Evolutionary conservation across 2,797 vertebrate species (phyloP).

Genomic region (Rhynchonycteris naso): DNA sequence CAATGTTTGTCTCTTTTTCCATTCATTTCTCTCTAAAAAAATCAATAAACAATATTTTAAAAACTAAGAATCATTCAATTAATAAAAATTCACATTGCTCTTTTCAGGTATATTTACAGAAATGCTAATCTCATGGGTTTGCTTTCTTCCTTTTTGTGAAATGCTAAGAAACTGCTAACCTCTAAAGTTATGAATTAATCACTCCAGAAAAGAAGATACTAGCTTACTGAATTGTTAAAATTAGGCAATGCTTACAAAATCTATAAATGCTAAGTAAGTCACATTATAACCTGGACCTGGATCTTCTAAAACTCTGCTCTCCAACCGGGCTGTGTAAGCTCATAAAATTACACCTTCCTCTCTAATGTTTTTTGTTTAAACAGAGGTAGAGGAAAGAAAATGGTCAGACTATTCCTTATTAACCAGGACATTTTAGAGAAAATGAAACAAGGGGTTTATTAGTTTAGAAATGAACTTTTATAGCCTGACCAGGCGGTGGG

Average conservation of each 20-base stretch:
- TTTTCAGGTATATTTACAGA: constrained; percentile 59
- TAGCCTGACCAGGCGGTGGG: no score
- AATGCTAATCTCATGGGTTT: constrained; percentile 49
- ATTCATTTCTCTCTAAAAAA: no score
- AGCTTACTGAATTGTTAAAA: constrained; percentile 12
- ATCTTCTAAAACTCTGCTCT: constrained; percentile 16
- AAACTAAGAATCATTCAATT: no score
- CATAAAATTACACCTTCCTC: neutral
- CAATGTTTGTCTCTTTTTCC: no score
- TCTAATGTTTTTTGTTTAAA: constrained; percentile 40
- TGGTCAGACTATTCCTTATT: neutral
- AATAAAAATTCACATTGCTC: constrained; percentile 48
- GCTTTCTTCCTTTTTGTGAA: constrained; percentile 48
- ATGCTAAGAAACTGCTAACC: neutral
- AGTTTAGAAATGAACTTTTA: no score
- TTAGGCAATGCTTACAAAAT: constrained; percentile 17
- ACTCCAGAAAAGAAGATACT: neutral
- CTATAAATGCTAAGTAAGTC: neutral
- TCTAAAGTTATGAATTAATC: constrained; percentile 54
- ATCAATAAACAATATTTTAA: no score
- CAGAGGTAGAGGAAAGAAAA: constrained; percentile 42
- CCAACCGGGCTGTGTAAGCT: neutral
- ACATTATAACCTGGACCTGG: neutral
- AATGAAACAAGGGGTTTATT: constrained; percentile 13
- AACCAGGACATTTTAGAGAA: constrained; percentile 6